Conservation (phyloP, 2,113 vertebrate genomes). For the Python bivittatus region DNA sequence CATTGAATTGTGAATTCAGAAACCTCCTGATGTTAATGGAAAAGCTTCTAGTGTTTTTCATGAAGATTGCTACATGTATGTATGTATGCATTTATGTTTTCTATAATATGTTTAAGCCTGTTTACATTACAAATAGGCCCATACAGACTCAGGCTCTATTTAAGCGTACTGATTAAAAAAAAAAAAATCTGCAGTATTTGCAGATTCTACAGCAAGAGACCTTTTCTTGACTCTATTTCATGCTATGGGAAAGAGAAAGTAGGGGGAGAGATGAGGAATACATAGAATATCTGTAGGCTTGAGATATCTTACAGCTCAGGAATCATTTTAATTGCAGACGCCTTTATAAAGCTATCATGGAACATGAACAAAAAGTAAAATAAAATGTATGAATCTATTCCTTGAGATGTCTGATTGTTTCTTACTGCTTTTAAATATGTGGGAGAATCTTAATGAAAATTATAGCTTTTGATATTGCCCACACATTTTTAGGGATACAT, state of each 20-base stretch:
- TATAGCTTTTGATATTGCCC: slow-evolving; percentile 64
- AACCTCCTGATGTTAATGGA: not conserved
- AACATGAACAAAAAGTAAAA: slow-evolving; percentile 44
- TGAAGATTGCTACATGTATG: not conserved
- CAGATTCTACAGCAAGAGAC: not conserved
- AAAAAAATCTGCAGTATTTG: not conserved
- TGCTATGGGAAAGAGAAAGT: slow-evolving; percentile 1
- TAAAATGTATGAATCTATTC: slow-evolving; percentile 47
- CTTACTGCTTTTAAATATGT: slow-evolving; percentile 62
- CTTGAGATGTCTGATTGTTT: slow-evolving; percentile 54
- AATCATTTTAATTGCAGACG: not conserved
- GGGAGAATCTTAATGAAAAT: slow-evolving; percentile 69
- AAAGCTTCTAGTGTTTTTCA: not conserved
- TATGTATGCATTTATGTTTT: not conserved
- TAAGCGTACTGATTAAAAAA: not conserved
- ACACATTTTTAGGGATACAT: slow-evolving; percentile 33
- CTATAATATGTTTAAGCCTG: not conserved
- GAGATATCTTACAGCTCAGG: not conserved
- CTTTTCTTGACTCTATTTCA: not conserved
- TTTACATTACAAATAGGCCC: not conserved
- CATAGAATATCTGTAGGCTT: not conserved
- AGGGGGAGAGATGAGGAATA: not conserved
- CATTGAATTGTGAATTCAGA: not conserved
- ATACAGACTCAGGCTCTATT: not conserved
- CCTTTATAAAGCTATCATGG: slow-evolving; percentile 10